Evolutionary conservation across 1,140 invertebrate genomes (phyloP).

Genomic region (Camponotus pennsylvanicus): DNA sequence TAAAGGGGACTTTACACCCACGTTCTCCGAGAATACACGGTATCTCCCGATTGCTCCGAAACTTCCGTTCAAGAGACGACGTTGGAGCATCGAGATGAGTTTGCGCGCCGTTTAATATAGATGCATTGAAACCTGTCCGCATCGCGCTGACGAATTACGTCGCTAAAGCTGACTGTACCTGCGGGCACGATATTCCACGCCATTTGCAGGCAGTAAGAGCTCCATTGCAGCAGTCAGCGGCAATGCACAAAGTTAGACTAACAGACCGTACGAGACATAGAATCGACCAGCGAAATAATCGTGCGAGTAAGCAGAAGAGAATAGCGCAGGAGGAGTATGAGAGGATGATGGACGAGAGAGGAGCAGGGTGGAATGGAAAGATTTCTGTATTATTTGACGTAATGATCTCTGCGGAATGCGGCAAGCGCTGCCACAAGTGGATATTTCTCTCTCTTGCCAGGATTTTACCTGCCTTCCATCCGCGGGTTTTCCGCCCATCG

Average conservation of each 20-base stretch:
- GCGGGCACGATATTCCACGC: constrained; percentile 37
- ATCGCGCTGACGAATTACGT: constrained; percentile 63
- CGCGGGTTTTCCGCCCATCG: constrained; percentile 24
- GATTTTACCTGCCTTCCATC: constrained; percentile 58
- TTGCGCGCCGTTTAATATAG: constrained; percentile 56
- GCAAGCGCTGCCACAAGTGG: constrained; percentile 55
- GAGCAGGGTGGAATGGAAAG: constrained; percentile 58
- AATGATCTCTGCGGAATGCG: constrained; percentile 76
- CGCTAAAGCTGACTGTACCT: constrained; percentile 59
- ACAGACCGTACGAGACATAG: constrained; percentile 27
- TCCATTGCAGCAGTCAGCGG: constrained; percentile 54
- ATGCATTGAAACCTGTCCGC: constrained; percentile 44
- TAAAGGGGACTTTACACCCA: not conserved
- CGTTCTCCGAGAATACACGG: constrained; percentile 9
- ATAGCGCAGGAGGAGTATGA: not conserved
- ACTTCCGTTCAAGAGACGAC: constrained; percentile 24
- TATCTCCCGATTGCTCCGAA: not conserved
- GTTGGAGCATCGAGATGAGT: constrained; percentile 8
- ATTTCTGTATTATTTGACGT: constrained; percentile 76
- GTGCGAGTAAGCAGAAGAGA: not conserved
- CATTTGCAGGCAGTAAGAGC: constrained; percentile 44
- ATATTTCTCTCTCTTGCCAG: constrained; percentile 65
- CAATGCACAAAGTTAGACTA: constrained; percentile 49
- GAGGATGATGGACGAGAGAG: not conserved
- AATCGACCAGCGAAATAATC: constrained; percentile 23